Base-by-base conservation (phyloP, 2,113 vertebrate species). In the human region DNA sequence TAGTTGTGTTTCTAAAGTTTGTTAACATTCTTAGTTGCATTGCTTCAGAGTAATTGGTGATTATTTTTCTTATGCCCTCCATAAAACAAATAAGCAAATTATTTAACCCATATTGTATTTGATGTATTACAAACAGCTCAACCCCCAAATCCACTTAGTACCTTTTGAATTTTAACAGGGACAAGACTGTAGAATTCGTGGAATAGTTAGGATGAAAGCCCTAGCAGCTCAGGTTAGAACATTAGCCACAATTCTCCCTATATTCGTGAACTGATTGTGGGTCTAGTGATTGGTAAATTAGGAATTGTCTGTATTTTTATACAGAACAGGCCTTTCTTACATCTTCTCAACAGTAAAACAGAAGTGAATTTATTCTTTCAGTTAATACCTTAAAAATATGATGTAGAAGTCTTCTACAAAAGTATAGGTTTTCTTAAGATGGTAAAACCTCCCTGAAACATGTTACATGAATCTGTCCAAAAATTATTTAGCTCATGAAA, bases 261-360 rank as follows among this genome's bases (percentile, higher is more conserved):
- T 83, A 25, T 43, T 64, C 48, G 1, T 52, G 64, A 75, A 35
- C 16, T 92, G 61, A 18, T 35, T 83, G 18, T 82, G 27, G 16
- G 35, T 25, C 59, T 83, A 30, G 17, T 66, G 59, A 22, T 82
- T 93, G 52, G n/a, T 80, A 76, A 70, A 27, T 92, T 25, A 90
- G 38, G 6, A 79, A 23, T 61, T 87, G 35, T 84, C 32, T 76
- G 0, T 64, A 43, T 85, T 86, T 96, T 59, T 76, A 72, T 81
- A 82, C 14, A 86, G 22, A 80, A 11, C 27, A 48, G n/a, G 6
- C 40, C 50, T 57, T 32, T 83, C 11, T 52, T 52, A 45, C 35
- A 5, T 93, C 38, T 97, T 97, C 45, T 84, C 35, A 85, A 76
- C 78, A 82, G n/a, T 92, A 86, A 85, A 45, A 48, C 6, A 83